Evolutionary conservation across 2,113 vertebrate species (phyloP).

Genomic region (Puma concolor): DNA sequence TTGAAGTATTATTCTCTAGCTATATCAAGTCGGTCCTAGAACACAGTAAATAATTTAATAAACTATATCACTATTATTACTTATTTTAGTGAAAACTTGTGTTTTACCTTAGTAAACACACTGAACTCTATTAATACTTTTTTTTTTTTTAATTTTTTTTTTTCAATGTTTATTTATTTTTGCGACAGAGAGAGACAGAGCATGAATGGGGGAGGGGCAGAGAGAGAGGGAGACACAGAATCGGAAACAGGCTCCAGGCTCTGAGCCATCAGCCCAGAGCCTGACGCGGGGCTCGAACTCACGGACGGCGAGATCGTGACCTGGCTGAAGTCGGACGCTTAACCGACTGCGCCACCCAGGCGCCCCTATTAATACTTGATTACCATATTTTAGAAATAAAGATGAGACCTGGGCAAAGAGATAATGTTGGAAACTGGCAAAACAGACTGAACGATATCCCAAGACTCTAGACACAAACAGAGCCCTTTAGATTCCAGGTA

Average conservation of each 20-base stretch:
- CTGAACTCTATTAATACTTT: conserved; percentile 26
- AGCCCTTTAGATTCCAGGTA: background rate
- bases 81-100: background rate
- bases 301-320: no score
- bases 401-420: background rate
- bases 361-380: conserved; percentile 40
- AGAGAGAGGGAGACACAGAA: no score
- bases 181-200: no score
- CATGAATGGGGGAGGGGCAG: no score
- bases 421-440: background rate
- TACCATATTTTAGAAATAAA: conserved; percentile 34
- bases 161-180: no score
- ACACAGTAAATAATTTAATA: background rate
- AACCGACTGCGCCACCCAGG: no score
- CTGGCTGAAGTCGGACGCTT: no score
- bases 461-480: background rate
- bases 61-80: background rate
- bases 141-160: no score
- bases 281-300: no score
- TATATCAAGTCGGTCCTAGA: background rate
- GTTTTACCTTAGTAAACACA: background rate
- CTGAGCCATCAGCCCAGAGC: no score
- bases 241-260: no score
- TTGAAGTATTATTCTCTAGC: background rate
- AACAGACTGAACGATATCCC: background rate